These are phyloP conservation scores for Lasioglossum pauxillum DNA, from an alignment of 2,888 invertebrate genomes.

Conservation along the genomic window DNA sequence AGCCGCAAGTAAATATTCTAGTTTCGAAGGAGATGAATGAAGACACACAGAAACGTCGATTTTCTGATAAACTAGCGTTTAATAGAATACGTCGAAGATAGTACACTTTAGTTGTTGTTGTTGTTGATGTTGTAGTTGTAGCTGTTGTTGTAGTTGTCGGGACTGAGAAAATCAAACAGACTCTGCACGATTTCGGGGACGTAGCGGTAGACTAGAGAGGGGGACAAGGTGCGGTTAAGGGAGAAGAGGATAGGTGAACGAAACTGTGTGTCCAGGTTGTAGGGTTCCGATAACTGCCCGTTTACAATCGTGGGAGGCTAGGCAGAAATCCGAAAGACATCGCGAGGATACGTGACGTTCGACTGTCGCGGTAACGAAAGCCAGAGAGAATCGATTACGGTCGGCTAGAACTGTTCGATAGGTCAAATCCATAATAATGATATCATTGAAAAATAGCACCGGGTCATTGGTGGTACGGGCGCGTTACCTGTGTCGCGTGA, in stretches of 20 bases:
- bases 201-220: not conserved
- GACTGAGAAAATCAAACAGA: slow-evolving; percentile 75
- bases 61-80: slow-evolving; percentile 81
- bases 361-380: not conserved
- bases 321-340: not conserved
- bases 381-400: slow-evolving; percentile 5
- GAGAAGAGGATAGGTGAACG: not conserved
- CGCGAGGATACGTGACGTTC: not conserved
- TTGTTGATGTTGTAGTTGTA: slow-evolving; percentile 43
- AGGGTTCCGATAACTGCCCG: not conserved
- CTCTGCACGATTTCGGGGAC: slow-evolving; percentile 44
- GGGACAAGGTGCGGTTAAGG: slow-evolving; percentile 17
- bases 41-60: slow-evolving; percentile 39
- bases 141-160: slow-evolving; percentile 31
- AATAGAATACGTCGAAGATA: slow-evolving; percentile 81
- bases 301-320: not conserved
- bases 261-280: not conserved
- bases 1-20: not conserved
- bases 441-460: slow-evolving; percentile 54
- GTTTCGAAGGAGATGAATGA: slow-evolving; percentile 34
- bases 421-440: slow-evolving; percentile 29
- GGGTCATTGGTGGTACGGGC: slow-evolving; percentile 51
- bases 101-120: slow-evolving; percentile 73
- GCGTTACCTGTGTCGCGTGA: slow-evolving; percentile 59
- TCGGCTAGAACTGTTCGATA: not conserved